phyloP scores from a whole-genome alignment of 2,888 invertebrate genomes.

The Chrysopilus asiliformis region DNA sequence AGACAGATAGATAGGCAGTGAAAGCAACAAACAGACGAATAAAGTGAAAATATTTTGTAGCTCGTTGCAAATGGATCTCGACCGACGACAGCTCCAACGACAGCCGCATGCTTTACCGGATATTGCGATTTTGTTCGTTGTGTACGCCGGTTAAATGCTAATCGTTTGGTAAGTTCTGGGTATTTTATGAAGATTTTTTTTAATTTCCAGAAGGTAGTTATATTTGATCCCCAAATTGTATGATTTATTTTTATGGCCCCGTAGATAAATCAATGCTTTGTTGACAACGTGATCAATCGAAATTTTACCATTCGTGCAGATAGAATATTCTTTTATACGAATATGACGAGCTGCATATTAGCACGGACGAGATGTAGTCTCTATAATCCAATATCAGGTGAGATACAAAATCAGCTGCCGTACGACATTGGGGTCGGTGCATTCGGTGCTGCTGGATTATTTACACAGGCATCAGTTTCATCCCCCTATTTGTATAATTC shows the following conservation, averaged over 20 bases:
- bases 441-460: conserved; percentile 26
- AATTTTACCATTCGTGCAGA: conserved; percentile 16
- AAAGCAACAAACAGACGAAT: too few species aligned
- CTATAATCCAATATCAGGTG: conserved; percentile 52
- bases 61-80: too few species aligned
- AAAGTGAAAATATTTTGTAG: too few species aligned
- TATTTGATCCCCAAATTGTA: not conserved
- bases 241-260: conserved; percentile 1
- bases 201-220: not conserved
- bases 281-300: conserved; percentile 16
- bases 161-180: conserved; percentile 43
- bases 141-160: conserved; percentile 42
- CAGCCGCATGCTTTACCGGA: conserved; percentile 39
- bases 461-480: not conserved
- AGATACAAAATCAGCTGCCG: conserved; percentile 36
- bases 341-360: conserved; percentile 51
- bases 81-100: conserved; percentile 12
- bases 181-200: too few species aligned
- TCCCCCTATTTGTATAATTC: conserved; percentile 42
- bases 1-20: too few species aligned
- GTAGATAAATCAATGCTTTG: conserved; percentile 21
- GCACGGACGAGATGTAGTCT: conserved; percentile 47
- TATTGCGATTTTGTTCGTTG: conserved; percentile 49
- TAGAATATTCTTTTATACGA: conserved; percentile 38
- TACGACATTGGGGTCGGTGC: conserved; percentile 21